These are phyloP conservation scores for Mobula birostris DNA, from an alignment of 2,113 vertebrate species.

Conservation along the genomic window DNA sequence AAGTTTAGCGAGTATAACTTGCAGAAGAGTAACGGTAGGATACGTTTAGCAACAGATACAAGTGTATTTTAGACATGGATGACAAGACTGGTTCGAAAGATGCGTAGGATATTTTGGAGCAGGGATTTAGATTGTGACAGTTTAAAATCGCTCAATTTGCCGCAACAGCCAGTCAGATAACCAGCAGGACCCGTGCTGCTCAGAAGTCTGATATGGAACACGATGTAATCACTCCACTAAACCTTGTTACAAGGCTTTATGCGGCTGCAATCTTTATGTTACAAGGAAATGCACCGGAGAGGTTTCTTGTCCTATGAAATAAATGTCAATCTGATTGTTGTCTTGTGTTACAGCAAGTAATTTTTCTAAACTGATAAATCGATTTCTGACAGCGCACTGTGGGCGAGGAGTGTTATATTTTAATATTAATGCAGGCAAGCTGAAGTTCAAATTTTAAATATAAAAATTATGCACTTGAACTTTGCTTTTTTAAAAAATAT, in stretches of 20 bases:
- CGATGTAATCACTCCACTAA: slow-evolving; percentile 69
- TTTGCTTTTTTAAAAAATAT: neutral
- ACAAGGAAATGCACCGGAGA: slow-evolving; percentile 66
- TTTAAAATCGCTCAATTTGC: neutral
- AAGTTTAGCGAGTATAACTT: neutral
- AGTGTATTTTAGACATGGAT: neutral
- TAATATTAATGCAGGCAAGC: slow-evolving; percentile 52
- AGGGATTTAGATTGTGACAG: neutral
- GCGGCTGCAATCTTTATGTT: slow-evolving; percentile 66
- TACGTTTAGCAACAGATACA: neutral
- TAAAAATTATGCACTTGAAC: neutral
- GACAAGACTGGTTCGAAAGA: neutral
- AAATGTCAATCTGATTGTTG: slow-evolving; percentile 72
- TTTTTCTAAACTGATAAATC: slow-evolving; percentile 66
- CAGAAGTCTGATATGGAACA: slow-evolving; percentile 50
- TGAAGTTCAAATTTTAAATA: neutral
- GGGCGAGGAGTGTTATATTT: slow-evolving; percentile 57
- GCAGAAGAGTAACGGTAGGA: too few relatives aligned
- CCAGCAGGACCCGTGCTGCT: neutral
- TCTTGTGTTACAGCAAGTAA: slow-evolving; percentile 63
- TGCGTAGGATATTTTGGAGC: neutral
- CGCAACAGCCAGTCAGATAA: neutral
- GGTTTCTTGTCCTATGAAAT: slow-evolving; percentile 65
- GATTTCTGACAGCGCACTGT: slow-evolving; percentile 58
- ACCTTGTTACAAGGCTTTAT: slow-evolving; percentile 69